Conservation (phyloP, 2,113 vertebrate genomes). For the Madoqua kirkii region DNA sequence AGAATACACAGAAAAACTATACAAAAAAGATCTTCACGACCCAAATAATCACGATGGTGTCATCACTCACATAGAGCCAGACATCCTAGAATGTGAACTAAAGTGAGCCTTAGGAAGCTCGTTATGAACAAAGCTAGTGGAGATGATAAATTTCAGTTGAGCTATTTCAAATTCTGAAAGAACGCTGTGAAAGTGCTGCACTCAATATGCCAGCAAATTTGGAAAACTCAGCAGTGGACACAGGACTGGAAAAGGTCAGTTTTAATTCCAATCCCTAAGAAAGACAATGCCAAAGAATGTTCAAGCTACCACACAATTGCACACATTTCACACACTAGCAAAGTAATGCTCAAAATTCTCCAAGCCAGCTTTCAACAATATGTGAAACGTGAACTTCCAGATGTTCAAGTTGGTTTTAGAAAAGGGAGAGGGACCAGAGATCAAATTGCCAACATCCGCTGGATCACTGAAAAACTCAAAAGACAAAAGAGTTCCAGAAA, state of each 20-base stretch:
- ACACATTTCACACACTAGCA: neutral
- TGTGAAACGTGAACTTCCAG: rapidly evolving
- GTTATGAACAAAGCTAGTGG: neutral
- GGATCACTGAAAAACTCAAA: neutral
- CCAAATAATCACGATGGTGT: neutral
- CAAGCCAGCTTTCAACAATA: neutral
- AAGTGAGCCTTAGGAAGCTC: neutral
- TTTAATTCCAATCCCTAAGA: neutral
- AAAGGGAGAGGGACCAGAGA: neutral
- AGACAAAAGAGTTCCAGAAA: neutral
- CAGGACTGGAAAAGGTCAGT: neutral
- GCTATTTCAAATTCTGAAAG: neutral
- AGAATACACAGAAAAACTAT: neutral
- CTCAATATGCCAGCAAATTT: neutral
- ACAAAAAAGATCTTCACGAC: neutral
- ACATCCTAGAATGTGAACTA: neutral
- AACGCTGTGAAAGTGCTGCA: neutral
- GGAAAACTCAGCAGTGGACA: neutral
- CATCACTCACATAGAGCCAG: neutral
- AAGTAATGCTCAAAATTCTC: neutral
- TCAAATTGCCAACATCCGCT: neutral
- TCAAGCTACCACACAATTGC: neutral
- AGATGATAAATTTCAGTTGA: neutral
- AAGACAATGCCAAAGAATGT: neutral
- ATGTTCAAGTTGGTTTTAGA: neutral